Conservation (phyloP, 2,797 vertebrate genomes). For the Oreortyx pictus region DNA sequence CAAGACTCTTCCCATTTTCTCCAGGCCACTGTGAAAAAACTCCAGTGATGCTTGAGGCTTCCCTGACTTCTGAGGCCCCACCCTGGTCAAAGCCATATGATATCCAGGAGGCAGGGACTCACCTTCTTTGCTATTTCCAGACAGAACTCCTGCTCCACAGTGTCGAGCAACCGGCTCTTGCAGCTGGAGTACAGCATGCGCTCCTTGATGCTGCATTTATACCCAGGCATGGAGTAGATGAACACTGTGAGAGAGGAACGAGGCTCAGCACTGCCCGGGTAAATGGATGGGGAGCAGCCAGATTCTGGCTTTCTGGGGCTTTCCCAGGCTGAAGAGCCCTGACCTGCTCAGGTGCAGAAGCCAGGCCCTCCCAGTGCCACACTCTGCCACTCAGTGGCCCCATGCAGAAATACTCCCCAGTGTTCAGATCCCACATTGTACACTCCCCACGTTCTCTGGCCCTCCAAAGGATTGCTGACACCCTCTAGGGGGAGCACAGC, state of each 20-base stretch:
- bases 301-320: background rate
- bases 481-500: fast-evolving
- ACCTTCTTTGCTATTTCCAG: conserved; percentile 98
- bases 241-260: conserved; percentile 85
- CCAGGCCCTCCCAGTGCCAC: background rate
- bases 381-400: too few relatives aligned
- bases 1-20: background rate
- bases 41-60: background rate
- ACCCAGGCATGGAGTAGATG: conserved; percentile 99
- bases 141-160: conserved; percentile 92
- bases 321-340: background rate
- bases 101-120: background rate
- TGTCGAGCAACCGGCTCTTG: conserved; percentile 95
- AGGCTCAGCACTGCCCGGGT: background rate
- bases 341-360: background rate
- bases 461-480: background rate
- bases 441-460: background rate
- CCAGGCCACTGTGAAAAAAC: background rate
- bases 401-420: background rate
- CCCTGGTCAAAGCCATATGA: background rate
- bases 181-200: conserved; percentile 99
- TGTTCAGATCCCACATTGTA: background rate
- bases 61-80: background rate
- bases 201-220: conserved; percentile 98
- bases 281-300: fast-evolving